phyloP scores from a whole-genome alignment of 2,113 vertebrate genomes.

The Catharus minimus region DNA sequence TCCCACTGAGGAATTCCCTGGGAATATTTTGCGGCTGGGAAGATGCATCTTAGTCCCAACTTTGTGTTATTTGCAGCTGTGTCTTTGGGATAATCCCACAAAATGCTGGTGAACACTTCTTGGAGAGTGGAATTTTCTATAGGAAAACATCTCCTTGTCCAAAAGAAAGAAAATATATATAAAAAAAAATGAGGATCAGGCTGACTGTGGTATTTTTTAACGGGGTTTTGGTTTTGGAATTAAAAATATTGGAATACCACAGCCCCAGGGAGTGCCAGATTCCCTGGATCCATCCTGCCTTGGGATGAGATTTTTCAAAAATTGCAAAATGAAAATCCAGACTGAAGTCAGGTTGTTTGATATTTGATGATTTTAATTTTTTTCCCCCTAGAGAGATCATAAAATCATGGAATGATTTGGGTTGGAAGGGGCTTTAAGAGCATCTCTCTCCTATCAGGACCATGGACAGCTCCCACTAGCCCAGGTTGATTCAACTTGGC shows the following conservation, averaged over 20 bases:
- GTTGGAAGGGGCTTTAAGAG: background rate
- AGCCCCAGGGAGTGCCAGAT: background rate
- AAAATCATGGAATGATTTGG: background rate
- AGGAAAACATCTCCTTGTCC: too few relatives aligned
- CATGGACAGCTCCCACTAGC: background rate
- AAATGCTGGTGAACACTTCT: too few relatives aligned
- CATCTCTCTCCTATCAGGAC: fast-evolving
- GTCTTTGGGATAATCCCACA: too few relatives aligned
- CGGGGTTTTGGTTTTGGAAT: too few relatives aligned
- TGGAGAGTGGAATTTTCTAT: too few relatives aligned
- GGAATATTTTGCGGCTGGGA: too few relatives aligned
- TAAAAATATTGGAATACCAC: background rate
- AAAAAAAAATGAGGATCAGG: too few relatives aligned
- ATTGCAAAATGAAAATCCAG: fast-evolving
- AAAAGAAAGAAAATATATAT: too few relatives aligned
- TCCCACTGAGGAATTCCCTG: background rate
- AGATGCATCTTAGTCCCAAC: too few relatives aligned
- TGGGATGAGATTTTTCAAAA: fast-evolving
- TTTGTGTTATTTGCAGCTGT: too few relatives aligned
- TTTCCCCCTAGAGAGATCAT: fast-evolving
- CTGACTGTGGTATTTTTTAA: too few relatives aligned
- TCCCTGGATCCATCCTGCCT: background rate
- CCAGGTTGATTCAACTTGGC: background rate
- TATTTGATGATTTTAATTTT: background rate
- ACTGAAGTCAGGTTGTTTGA: background rate